Evolutionary conservation across 1,140 invertebrate genomes (phyloP).

Genomic region (Oncopodura yosiiana): DNA sequence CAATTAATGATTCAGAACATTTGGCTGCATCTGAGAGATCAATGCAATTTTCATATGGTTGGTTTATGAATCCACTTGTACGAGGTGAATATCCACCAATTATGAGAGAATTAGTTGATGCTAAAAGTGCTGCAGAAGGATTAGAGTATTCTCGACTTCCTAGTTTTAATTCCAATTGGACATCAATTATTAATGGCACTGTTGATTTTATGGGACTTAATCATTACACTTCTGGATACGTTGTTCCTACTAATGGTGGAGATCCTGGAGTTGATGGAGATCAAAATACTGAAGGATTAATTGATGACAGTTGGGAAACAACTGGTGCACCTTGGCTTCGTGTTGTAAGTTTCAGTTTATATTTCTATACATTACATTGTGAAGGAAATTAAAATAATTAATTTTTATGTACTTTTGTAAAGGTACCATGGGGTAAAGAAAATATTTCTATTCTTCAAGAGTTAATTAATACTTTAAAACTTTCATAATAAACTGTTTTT

Average conservation of each 20-base stretch:
- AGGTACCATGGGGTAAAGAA: too few species aligned
- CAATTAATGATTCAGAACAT: conserved; percentile 44
- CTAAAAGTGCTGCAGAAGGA: conserved; percentile 47
- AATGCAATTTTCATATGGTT: conserved; percentile 40
- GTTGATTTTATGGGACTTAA: conserved; percentile 16
- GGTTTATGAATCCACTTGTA: conserved; percentile 27
- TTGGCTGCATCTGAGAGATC: conserved; percentile 45
- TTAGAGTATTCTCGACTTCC: conserved; percentile 46
- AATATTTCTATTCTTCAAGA: too few species aligned
- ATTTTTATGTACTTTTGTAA: too few species aligned
- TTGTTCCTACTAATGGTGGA: background rate
- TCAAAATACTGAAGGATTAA: background rate
- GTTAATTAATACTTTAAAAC: too few species aligned
- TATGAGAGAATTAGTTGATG: conserved; percentile 47
- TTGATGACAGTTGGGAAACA: conserved; percentile 6
- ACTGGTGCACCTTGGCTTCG: background rate
- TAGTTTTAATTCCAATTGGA: conserved; percentile 40
- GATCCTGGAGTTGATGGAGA: conserved; percentile 2
- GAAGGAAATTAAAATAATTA: too few species aligned
- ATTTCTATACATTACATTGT: too few species aligned
- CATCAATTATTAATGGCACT: conserved; percentile 43
- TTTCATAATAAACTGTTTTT: too few species aligned
- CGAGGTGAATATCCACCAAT: conserved; percentile 46
- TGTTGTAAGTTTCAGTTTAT: background rate
- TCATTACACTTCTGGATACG: conserved; percentile 6